Percentiles rank a stretch among this genome's conserved stretches.
Evolutionary conservation across 2,888 invertebrate species (phyloP).

Genomic region (Adelphocoris suturalis): DNA sequence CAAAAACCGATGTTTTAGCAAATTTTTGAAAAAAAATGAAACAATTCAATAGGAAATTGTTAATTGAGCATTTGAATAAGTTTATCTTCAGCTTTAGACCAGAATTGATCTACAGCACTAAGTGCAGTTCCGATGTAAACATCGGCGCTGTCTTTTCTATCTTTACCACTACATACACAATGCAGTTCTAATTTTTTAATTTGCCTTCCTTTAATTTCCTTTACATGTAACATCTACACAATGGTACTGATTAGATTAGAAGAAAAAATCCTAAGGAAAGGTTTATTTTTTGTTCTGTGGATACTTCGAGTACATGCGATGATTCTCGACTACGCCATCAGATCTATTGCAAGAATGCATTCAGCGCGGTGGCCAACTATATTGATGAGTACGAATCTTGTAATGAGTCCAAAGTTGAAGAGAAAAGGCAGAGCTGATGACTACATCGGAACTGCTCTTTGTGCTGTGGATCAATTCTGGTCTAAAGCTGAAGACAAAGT

Average conservation of each 20-base stretch:
- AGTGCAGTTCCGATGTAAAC: slow-evolving; percentile 30
- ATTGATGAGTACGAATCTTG: slow-evolving; percentile 21
- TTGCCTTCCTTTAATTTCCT: too few relatives aligned
- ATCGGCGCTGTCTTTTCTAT: not conserved
- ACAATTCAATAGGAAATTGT: too few relatives aligned
- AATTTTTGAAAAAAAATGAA: too few relatives aligned
- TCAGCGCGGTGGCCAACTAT: not conserved
- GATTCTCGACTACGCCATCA: not conserved
- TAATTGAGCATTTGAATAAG: not conserved
- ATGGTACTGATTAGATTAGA: slow-evolving; percentile 17
- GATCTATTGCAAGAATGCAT: not conserved
- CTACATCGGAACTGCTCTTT: slow-evolving; percentile 20
- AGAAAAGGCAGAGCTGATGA: not conserved
- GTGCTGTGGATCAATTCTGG: slow-evolving; percentile 49
- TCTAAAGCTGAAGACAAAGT: slow-evolving; percentile 56
- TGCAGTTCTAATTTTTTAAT: not conserved
- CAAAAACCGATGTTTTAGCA: too few relatives aligned
- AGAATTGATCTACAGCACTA: slow-evolving; percentile 32
- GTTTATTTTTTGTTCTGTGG: not conserved
- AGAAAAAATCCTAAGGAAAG: not conserved
- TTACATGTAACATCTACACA: not conserved
- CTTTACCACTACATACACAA: not conserved
- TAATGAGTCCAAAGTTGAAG: not conserved
- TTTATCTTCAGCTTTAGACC: slow-evolving; percentile 55
- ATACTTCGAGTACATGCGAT: not conserved